phyloP scores from a whole-genome alignment of 2,113 vertebrate genomes.

The Pseudorhombus dupliciocellatus region DNA sequence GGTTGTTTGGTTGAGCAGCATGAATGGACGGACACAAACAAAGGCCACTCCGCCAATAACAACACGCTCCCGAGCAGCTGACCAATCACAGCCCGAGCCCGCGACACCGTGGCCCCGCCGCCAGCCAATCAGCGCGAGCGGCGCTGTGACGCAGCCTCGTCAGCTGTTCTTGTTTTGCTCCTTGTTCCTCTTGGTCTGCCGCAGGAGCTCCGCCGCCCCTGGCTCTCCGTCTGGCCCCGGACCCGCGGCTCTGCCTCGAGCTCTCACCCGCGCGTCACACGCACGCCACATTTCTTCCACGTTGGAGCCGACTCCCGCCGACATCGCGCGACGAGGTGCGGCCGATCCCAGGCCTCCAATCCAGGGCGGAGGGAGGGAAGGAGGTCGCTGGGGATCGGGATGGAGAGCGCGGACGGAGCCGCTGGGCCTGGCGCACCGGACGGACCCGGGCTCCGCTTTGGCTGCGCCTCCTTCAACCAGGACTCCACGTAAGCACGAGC shows the following conservation, averaged over 20 bases:
- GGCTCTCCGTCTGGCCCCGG: not conserved
- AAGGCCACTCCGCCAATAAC: constrained; percentile 13
- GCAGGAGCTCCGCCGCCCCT: not conserved
- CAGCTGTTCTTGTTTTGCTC: constrained; percentile 83
- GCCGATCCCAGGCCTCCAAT: constrained; percentile 78
- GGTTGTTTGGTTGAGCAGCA: too few species aligned
- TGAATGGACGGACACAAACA: constrained; percentile 33
- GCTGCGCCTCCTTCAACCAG: constrained; percentile 91
- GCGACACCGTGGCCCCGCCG: constrained; percentile 1
- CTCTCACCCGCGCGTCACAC: too few species aligned
- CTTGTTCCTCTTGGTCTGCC: not conserved
- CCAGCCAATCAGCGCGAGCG: constrained; percentile 42
- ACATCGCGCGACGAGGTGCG: constrained; percentile 64
- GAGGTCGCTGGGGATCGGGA: constrained; percentile 78
- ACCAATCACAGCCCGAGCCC: constrained; percentile 58
- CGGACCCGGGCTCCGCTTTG: constrained; percentile 64
- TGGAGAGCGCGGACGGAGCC: constrained; percentile 78
- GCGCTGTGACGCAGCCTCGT: constrained; percentile 61
- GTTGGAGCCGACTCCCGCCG: constrained; percentile 66
- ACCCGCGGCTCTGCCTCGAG: not conserved
- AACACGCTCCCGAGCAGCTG: not conserved
- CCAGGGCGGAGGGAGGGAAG: constrained; percentile 74
- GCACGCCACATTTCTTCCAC: constrained; percentile 23
- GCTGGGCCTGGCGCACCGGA: constrained; percentile 61
- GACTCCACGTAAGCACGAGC: constrained; percentile 92